A percentile compares a stretch with the other conserved stretches of the same genome.
Evolutionary conservation across 2,797 vertebrate genomes (phyloP).

Genomic region (Antennarius maculatus): DNA sequence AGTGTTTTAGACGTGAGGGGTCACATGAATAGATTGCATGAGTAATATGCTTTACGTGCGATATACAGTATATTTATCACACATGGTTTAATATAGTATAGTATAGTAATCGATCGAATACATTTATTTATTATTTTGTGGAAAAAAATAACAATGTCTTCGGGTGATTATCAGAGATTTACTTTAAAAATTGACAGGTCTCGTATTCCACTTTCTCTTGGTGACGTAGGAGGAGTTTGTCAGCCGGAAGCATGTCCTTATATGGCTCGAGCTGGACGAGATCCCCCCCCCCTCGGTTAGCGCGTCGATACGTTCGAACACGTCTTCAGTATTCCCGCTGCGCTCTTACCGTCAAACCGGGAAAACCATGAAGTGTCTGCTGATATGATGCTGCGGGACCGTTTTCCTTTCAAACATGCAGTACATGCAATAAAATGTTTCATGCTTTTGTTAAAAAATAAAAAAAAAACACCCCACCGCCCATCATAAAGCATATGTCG

Average conservation of each 20-base stretch:
- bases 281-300: constrained; percentile 29
- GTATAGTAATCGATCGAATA: not conserved
- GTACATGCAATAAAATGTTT: not conserved
- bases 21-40: not conserved
- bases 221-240: constrained; percentile 54
- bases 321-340: constrained; percentile 57
- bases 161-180: not conserved
- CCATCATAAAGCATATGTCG: too few species aligned
- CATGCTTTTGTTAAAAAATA: not conserved
- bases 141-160: not conserved
- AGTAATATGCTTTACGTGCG: not conserved
- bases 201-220: constrained; percentile 8
- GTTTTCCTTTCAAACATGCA: not conserved
- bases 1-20: not conserved
- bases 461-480: too few species aligned
- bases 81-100: too few species aligned
- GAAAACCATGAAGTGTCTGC: constrained; percentile 66
- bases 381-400: constrained; percentile 3
- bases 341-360: constrained; percentile 63
- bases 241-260: constrained; percentile 73
- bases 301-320: constrained; percentile 59
- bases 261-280: constrained; percentile 70
- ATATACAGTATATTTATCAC: too few species aligned
- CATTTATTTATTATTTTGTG: not conserved
- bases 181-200: constrained; percentile 18